Evolutionary conservation across 1,140 invertebrate species (phyloP).

Genomic region (Scaptomyza graminum): DNA sequence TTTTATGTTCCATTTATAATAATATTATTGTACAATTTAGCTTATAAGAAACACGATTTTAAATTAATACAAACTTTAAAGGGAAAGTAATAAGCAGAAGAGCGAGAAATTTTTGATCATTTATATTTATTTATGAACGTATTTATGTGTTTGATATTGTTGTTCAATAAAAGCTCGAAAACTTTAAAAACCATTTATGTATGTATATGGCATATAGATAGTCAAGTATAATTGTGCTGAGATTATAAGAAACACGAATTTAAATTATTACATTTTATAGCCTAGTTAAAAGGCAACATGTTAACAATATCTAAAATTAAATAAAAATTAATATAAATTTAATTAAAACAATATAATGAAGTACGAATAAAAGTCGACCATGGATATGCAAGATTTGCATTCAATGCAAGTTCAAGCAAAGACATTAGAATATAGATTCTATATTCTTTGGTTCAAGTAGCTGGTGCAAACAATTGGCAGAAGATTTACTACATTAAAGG

Average conservation of each 20-base stretch:
- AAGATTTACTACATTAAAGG: no score
- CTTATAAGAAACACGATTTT: background rate
- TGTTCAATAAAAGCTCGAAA: constrained; percentile 20
- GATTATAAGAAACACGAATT: constrained; percentile 38
- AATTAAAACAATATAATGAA: no score
- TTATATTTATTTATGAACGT: background rate
- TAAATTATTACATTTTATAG: constrained; percentile 49
- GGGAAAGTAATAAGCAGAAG: background rate
- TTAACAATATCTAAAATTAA: constrained; percentile 6
- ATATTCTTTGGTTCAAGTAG: no score
- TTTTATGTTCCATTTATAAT: background rate
- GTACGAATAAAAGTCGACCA: no score
- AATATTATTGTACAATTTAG: background rate
- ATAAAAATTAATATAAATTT: background rate
- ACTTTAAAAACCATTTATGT: no score
- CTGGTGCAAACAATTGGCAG: no score
- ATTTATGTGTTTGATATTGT: background rate
- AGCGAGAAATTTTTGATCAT: background rate
- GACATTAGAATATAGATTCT: no score
- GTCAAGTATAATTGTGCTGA: constrained; percentile 15
- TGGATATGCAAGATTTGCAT: no score
- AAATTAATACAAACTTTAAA: background rate
- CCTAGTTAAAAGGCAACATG: constrained; percentile 13
- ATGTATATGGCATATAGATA: background rate
- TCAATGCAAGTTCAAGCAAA: no score